Evolutionary conservation across 2,888 invertebrate species (phyloP), one percentile per base, ranked within the genome.

Genomic region (Penaeus monodon): DNA sequence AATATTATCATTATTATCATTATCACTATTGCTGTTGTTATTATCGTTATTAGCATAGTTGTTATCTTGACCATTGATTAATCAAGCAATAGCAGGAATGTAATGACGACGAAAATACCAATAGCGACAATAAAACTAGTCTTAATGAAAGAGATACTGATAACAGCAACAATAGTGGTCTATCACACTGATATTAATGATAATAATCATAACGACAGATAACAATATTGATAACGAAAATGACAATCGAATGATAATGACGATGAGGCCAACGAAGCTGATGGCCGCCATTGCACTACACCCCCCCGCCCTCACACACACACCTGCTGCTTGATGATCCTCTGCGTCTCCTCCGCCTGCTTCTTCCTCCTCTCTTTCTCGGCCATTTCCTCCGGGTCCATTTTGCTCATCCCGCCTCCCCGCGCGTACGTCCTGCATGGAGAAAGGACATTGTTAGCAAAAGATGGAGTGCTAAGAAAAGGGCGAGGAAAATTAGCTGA

Each of bases 321-420:
- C 88, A 92, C 92, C 91, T 92, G 97, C 91, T 95, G 95, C 91
- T 96, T 94, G 91, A 97, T 96, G 24, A 96, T 97, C 89, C 95
- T 95, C 92, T 98, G 98, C 90, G 97, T 95, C 92, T 97, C 97
- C 89, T 97, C 92, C 0, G 97, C 97, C 92, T 96, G 95, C 90
- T 96, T 95, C 49, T 97, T 94, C 92, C 95, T 96, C 88, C 95
- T 94, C 93, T 97, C 97, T 90, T 97, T 94, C 92, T 98, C 97
- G 17, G 96, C 96, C 91, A 96, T 93, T 65, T 88, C 86, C 84
- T 89, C 88, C 0, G 89, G 88, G 73, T 89, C 86, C 81, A 89
- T 80, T 20, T 79, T 73, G 20, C 65, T 77, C 83, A 88, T 88
- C 6, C 88, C 88, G 14, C 84, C 86, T 2, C 89, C 89, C 8